Conservation (phyloP, 2,113 vertebrate species). For the Catharus minimus region DNA sequence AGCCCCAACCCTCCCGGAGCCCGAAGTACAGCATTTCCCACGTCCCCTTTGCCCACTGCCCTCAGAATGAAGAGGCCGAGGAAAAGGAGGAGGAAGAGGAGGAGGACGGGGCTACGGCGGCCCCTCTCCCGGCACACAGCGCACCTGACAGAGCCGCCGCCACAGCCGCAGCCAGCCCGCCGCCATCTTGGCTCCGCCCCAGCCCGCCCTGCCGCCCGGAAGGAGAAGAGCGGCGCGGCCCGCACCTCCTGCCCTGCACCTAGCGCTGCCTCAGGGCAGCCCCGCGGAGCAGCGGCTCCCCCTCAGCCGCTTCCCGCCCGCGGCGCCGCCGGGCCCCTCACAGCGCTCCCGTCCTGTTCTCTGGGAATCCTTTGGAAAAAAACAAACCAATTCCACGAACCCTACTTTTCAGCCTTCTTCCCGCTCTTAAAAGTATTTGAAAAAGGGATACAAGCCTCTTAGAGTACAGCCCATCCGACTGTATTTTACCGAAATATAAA, state of each 20-base stretch:
- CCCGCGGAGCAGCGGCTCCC: accelerated
- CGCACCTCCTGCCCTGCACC: accelerated
- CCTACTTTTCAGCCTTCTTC: slow-evolving; percentile 5
- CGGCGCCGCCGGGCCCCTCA: too few relatives aligned
- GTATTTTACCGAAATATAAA: slow-evolving; percentile 62
- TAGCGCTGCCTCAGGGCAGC: background rate
- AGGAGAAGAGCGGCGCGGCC: background rate
- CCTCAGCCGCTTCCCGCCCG: background rate
- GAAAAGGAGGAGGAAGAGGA: background rate
- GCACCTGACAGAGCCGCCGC: slow-evolving; percentile 60
- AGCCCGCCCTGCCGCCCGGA: background rate
- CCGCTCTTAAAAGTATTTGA: slow-evolving; percentile 16
- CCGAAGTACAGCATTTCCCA: background rate
- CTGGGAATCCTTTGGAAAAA: background rate
- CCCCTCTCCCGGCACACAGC: background rate
- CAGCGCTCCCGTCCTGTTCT: background rate
- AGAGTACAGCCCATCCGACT: slow-evolving; percentile 57
- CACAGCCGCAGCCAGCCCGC: background rate
- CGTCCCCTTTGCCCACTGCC: background rate
- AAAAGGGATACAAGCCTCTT: slow-evolving; percentile 13
- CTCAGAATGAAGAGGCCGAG: background rate
- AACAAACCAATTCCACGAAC: background rate
- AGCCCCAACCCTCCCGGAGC: too few relatives aligned
- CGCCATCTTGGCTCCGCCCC: slow-evolving; percentile 50
- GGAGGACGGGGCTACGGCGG: accelerated